Evolutionary conservation across 2,888 invertebrate species (phyloP), one percentile per base, ranked within the genome.

Genomic region (Stenolophus ochropezus): DNA sequence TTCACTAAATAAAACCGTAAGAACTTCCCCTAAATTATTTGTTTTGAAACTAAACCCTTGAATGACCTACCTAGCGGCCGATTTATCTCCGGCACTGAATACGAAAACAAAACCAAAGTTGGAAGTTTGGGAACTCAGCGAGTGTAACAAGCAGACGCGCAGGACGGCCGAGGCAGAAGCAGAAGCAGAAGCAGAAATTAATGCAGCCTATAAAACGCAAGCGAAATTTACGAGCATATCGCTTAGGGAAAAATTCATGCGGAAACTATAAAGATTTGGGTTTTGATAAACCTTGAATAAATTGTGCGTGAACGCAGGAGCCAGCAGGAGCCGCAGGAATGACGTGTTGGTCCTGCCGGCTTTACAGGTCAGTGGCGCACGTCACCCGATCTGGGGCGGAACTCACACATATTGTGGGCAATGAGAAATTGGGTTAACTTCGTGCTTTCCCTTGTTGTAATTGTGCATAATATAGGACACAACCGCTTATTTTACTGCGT

Each of bases 181-280:
- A 65, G 14, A 5, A 65, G 33, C 65, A 65, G 65, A 65, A 18
- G 56, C 49, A 81, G 42, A 81, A 61, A 75, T 81, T 81, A 81
- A 81, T 81, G 81, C 75, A 23, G 49, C 27, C 49, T 65, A 75
- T 65, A 75, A 75, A 81, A 81, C 77, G 80, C 73, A 75, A 79
- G 69, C 61, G 75, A 82, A 77, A 79, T 81, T 83, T 82, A 81
- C 75, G 51, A 74, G 80, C 75, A 71, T 81, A 83, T 83, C 83
- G 81, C 80, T 82, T 77, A 73, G 80, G 80, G 78, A 82, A 83
- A 83, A 83, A 83, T 81, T 83, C 83, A 83, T 83, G 83, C 82
- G 83, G 83, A 83, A 83, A 83, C 83, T 83, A 83, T 83, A 83
- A 83, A 83, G 83, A 83, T 83, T 81, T 71, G 75, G 79, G 82